A percentile compares a stretch with the other conserved stretches of the same genome.
Conservation (phyloP, 2,797 vertebrate species). For the Lithobates sylvaticus region DNA sequence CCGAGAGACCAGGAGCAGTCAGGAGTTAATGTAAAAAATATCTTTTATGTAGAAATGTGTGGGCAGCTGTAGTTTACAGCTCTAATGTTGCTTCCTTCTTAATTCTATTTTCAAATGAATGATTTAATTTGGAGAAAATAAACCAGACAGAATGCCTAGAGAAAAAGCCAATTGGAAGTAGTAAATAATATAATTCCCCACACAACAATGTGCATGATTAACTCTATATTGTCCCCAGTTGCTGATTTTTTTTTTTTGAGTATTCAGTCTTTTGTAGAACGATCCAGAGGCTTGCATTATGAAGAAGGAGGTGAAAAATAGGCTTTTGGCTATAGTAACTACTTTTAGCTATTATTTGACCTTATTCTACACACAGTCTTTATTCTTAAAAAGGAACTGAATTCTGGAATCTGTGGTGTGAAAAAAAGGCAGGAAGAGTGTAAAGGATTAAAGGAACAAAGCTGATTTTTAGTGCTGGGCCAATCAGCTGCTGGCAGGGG, state of each 20-base stretch:
- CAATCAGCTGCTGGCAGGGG: too few species aligned
- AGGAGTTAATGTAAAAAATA: not conserved
- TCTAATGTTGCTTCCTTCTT: conserved; percentile 33
- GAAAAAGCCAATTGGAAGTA: conserved; percentile 10
- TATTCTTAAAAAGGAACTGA: too few species aligned
- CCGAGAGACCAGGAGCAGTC: conserved; percentile 5
- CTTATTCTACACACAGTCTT: too few species aligned
- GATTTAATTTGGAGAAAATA: conserved; percentile 40
- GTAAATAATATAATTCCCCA: not conserved
- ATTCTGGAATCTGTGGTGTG: too few species aligned
- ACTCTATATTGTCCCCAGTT: not conserved
- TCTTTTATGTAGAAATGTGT: conserved; percentile 21
- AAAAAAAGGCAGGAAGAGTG: too few species aligned
- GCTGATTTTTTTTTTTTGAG: not conserved
- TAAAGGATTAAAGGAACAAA: too few species aligned
- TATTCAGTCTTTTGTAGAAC: not conserved
- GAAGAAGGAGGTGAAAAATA: too few species aligned
- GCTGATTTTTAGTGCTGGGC: too few species aligned
- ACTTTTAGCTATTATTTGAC: too few species aligned
- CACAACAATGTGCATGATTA: not conserved
- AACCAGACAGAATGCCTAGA: not conserved
- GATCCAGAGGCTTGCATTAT: too few species aligned
- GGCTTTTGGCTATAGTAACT: too few species aligned
- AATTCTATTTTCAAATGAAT: conserved; percentile 45
- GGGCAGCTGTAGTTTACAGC: not conserved